Base-by-base conservation (phyloP, 2,888 invertebrate species). In the Ichneumon xanthorius region DNA sequence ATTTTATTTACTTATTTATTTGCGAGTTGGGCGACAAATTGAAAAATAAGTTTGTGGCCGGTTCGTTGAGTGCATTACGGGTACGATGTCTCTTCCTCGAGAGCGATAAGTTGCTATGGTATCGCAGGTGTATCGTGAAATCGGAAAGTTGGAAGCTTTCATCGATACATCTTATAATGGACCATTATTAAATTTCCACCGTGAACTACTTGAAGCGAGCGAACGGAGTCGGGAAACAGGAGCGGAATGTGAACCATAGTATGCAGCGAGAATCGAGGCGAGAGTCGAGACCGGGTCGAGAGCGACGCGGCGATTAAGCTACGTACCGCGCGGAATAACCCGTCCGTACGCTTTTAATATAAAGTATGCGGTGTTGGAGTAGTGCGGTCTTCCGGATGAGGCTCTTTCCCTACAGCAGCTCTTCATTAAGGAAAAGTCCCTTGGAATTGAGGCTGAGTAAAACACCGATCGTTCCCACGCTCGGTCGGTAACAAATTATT, bases 121-220 rank as follows among this genome's bases (percentile, higher is more conserved):
- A 19, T 33, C 30, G 11, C 55, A 70, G 30, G 70, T 53, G 53
- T 37, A 11, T 9, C 71, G 33, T 55, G 48, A 68, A 82, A 76
- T 78, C 26, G 71, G 26, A 40, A 75, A 75, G 50, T 33, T 37
- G 19, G n/a, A 70, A 50, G 65, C 50, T 80, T 76, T 67, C 19
- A 71, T 71, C 71, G 55, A 71, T 11, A 11, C 22, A 58, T 58
- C n/a, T 53, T 37, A 19, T 53, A 53, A 19, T 53, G 53, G 50
- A 7, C 5, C n/a, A 6, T 19, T 7, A 19, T 53, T 53, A 16
- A 19, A 53, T 53, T 53, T 53, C 6, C 53, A 19, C n/a, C 19
- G 19, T 16, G 19, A 16, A 53, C 53, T 16, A 19, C n/a, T 53
- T 53, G 7, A n/a, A 50, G 4, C 50, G 16, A 26, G 7, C 19